Evolutionary conservation across 2,113 vertebrate species (phyloP).

Genomic region (Ptyas mucosa): DNA sequence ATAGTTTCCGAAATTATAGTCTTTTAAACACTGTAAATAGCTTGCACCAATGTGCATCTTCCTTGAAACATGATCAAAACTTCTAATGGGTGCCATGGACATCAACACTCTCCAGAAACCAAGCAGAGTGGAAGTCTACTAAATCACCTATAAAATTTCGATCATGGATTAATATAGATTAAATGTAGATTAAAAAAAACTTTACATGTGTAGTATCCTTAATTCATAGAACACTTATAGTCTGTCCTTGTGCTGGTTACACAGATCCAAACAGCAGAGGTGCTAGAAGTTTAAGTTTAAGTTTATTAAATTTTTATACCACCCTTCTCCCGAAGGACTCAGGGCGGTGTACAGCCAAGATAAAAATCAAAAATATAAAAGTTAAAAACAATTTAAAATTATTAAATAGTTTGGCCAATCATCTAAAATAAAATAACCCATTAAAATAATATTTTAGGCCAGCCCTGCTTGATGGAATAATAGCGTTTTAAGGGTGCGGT

Average conservation of each 20-base stretch:
- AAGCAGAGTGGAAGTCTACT: neutral
- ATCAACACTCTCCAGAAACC: neutral
- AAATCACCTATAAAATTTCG: neutral
- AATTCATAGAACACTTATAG: neutral
- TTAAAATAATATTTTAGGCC: no score
- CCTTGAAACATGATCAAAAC: neutral
- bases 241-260: neutral
- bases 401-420: no score
- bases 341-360: no score
- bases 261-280: neutral
- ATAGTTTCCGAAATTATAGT: conserved; percentile 23
- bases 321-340: no score
- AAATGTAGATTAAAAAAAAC: neutral
- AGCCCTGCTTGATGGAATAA: no score
- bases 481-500: no score
- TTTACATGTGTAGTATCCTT: neutral
- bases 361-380: no score
- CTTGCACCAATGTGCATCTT: neutral
- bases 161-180: neutral
- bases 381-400: no score
- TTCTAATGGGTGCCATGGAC: neutral
- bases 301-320: no score
- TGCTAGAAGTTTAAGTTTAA: no score
- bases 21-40: conserved; percentile 5
- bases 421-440: no score